phyloP scores from a whole-genome alignment of 1,140 invertebrate species.

The Orchesella cincta region DNA sequence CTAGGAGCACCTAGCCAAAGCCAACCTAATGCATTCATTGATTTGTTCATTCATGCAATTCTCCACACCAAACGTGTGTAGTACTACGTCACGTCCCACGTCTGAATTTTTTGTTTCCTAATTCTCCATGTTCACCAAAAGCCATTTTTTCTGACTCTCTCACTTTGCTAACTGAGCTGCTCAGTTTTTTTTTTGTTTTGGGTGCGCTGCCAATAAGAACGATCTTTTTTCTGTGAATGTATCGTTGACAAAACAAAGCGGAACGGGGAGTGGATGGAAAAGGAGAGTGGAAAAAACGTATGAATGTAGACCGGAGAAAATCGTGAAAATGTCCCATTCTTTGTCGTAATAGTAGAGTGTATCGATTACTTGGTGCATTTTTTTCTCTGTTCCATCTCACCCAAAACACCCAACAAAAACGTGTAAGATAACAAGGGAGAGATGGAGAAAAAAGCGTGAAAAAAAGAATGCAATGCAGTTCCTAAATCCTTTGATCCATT shows the following conservation, averaged over 20 bases:
- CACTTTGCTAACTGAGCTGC: not conserved
- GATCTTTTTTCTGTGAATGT: not conserved
- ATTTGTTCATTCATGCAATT: constrained; percentile 2
- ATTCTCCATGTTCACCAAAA: not conserved
- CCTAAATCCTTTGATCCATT: constrained; percentile 16
- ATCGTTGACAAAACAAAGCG: constrained; percentile 3
- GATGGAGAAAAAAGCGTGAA: not conserved
- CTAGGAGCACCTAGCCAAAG: not conserved
- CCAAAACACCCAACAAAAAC: not conserved
- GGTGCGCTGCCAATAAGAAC: not conserved
- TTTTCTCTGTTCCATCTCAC: not conserved
- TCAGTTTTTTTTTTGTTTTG: constrained; percentile 8
- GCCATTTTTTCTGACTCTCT: not conserved
- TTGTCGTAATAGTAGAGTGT: not conserved
- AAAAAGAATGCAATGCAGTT: constrained; percentile 8
- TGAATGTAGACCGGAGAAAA: not conserved
- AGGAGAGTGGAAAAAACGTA: not conserved
- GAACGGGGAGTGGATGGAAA: too few species aligned
- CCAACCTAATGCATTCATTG: not conserved
- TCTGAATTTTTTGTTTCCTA: not conserved
- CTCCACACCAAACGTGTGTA: too few species aligned
- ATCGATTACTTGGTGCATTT: not conserved
- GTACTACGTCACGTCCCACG: too few species aligned
- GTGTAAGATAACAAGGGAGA: not conserved
- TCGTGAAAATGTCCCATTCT: not conserved